Evolutionary conservation across 1,140 invertebrate species (phyloP), one percentile per base, ranked within the genome.

Genomic region (Cyphomyrmex costatus): DNA sequence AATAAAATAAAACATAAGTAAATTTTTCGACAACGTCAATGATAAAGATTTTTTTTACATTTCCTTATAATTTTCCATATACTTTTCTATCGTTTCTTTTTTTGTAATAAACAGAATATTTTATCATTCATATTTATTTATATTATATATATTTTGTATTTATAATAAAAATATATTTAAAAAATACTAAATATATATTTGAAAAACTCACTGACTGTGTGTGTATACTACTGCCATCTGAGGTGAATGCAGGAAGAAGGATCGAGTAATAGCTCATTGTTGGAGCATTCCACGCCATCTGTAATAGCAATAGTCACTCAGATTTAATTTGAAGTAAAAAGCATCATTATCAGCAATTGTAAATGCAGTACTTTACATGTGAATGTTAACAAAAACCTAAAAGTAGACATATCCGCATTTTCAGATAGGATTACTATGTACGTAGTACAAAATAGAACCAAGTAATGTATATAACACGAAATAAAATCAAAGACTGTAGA

Each of bases 201-300:
- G 2, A 49, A 79, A 65, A 63, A 2, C 42, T 66, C 30, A 79
- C 27, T 14, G 7, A 24, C 27, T n/a, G 58, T 53, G 7, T n/a
- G 58, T 53, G 7, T 63, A 8, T 27, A 10, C 16, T 71, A 19
- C 51, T 71, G 78, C 78, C 65, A 82, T 82, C 78, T 82, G 3
- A 42, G 3, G 63, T 1, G 2, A 16, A 63, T 27, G 16, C 12
- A 42, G n/a, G 4, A 27, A 42, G n/a, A 2, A 27, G 6, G 4
- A 27, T 82, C 7, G 8, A 58, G 4, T 46, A 7, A 10, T 2
- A 82, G 16, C 2, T 70, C 10, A 14, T 49, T 49, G 46, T 12
- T 56, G 30, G 1, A 19, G 3, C 30, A 33, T 68, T 51, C 4
- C 30, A 33, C 10, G 61, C 77, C 77, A 66, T 66, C 60, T 79